A percentile compares a stretch with the other conserved stretches of the same genome.
phyloP scores from a whole-genome alignment of 2,113 vertebrate species.

The Stictonetta naevosa region DNA sequence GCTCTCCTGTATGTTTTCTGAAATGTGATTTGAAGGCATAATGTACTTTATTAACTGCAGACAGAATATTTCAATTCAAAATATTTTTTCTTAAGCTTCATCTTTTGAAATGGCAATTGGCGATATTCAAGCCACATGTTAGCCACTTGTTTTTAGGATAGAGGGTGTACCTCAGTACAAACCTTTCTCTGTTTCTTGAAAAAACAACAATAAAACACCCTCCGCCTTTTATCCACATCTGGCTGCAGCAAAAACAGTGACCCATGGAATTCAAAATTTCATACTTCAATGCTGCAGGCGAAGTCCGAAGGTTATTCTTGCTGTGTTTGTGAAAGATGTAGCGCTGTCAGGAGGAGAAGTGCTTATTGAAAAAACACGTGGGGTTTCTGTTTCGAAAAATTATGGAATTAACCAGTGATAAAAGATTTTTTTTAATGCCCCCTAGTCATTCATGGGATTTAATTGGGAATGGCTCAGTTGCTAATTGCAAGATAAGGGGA shows the following conservation, averaged over 20 bases:
- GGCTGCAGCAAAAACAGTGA: constrained; percentile 84
- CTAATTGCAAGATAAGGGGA: constrained; percentile 6
- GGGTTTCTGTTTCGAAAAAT: constrained; percentile 75
- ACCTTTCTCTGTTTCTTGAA: constrained; percentile 83
- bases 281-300: constrained; percentile 73
- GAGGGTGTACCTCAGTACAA: constrained; percentile 76
- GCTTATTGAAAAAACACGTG: constrained; percentile 81
- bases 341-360: constrained; percentile 74
- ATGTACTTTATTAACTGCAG: constrained; percentile 76
- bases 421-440: constrained; percentile 49
- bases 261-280: constrained; percentile 84
- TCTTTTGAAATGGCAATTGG: constrained; percentile 74
- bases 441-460: background rate
- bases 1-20: constrained; percentile 63
- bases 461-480: background rate
- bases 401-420: constrained; percentile 62
- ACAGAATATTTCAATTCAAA: constrained; percentile 80
- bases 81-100: constrained; percentile 68
- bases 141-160: constrained; percentile 71
- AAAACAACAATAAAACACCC: constrained; percentile 88
- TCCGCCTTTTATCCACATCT: constrained; percentile 89
- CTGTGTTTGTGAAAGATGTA: constrained; percentile 78
- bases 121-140: constrained; percentile 78
- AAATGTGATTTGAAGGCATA: constrained; percentile 72
- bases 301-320: constrained; percentile 75